These are phyloP conservation scores for Eupeodes luniger DNA, from an alignment of 2,888 invertebrate genomes.

Conservation along the genomic window DNA sequence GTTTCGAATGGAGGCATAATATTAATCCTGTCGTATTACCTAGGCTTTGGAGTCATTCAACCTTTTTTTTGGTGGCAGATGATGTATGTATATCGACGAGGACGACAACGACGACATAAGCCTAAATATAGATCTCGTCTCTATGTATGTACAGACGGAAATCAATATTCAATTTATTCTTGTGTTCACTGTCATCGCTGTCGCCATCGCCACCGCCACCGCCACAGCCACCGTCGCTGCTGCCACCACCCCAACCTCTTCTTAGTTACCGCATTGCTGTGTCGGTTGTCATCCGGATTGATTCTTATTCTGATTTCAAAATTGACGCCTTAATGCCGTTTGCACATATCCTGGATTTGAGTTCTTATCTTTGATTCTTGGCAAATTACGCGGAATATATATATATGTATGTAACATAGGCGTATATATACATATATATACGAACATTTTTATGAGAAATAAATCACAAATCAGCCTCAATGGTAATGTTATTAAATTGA, in stretches of 20 bases:
- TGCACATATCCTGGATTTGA: slow-evolving; percentile 59
- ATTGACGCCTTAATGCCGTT: slow-evolving; percentile 67
- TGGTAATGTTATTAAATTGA: slow-evolving; percentile 19
- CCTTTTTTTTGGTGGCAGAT: slow-evolving; percentile 21
- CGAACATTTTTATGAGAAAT: slow-evolving; percentile 11
- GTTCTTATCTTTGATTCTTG: slow-evolving; percentile 66
- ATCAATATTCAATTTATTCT: slow-evolving; percentile 74
- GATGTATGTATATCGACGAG: not conserved
- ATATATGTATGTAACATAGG: no score
- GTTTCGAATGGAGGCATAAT: slow-evolving; percentile 47
- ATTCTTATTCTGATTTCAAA: slow-evolving; percentile 59
- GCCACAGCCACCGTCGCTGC: slow-evolving; percentile 8
- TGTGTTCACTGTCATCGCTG: slow-evolving; percentile 33
- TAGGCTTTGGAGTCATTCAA: slow-evolving; percentile 46
- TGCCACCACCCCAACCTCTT: not conserved
- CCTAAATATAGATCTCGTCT: no score
- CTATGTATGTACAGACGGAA: slow-evolving; percentile 21
- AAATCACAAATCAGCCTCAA: slow-evolving; percentile 42
- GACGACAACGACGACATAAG: no score
- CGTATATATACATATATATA: not conserved
- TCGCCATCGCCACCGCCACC: slow-evolving; percentile 8
- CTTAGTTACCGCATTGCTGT: not conserved
- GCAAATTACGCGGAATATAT: slow-evolving; percentile 23
- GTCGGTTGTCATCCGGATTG: slow-evolving; percentile 57
- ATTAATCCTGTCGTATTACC: slow-evolving; percentile 63